Evolutionary conservation across 1,140 invertebrate genomes (phyloP).

Genomic region (Aphis craccivora): DNA sequence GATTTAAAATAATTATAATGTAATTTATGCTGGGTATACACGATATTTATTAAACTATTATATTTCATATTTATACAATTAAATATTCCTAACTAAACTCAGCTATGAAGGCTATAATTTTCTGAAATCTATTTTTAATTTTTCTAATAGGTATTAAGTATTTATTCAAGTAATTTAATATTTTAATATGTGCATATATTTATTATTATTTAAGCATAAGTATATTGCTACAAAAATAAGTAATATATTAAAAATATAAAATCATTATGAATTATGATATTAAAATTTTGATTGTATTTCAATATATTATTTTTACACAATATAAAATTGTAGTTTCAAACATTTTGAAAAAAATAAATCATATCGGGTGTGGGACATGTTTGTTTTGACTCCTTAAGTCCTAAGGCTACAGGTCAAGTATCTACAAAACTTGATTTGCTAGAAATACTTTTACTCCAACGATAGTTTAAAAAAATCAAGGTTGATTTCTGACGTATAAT

Average conservation of each 20-base stretch:
- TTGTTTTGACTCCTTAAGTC: no score
- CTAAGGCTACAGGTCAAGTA: conserved; percentile 14
- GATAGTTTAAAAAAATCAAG: not conserved
- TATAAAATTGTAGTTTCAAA: not conserved
- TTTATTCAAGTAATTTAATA: not conserved
- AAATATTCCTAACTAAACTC: no score
- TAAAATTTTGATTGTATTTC: not conserved
- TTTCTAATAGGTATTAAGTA: no score
- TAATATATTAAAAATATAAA: not conserved
- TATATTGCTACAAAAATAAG: no score
- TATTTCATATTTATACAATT: no score
- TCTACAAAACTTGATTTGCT: conserved; percentile 29
- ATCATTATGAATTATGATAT: not conserved
- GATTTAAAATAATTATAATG: no score
- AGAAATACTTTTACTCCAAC: conserved; percentile 37
- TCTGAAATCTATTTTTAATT: no score
- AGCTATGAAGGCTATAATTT: no score
- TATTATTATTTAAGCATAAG: not conserved
- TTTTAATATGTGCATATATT: not conserved
- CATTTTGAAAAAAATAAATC: not conserved
- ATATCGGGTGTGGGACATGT: not conserved
- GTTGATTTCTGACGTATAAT: not conserved
- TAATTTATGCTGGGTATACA: no score
- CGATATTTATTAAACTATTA: no score
- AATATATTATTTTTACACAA: not conserved